phyloP scores from a whole-genome alignment of 2,888 invertebrate genomes.

The Creontiades dilutus region DNA sequence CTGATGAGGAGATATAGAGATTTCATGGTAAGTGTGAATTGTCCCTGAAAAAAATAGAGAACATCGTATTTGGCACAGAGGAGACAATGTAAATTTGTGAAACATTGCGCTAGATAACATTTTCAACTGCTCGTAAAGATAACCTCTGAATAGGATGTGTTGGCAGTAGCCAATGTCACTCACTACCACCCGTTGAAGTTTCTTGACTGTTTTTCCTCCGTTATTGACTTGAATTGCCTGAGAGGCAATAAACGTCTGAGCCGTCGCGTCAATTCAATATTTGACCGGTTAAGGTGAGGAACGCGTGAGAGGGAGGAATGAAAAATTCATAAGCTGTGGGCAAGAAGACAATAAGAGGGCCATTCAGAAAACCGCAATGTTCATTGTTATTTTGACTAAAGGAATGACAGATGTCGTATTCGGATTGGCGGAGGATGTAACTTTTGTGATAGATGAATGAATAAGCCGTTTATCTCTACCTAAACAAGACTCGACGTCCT shows the following conservation, averaged over 20 bases:
- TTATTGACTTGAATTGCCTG: background rate
- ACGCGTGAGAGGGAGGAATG: constrained; percentile 24
- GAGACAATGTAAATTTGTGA: too few species aligned
- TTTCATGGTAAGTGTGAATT: too few species aligned
- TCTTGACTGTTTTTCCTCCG: background rate
- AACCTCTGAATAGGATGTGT: background rate
- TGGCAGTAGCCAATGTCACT: background rate
- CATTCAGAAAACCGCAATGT: background rate
- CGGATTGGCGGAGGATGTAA: constrained; percentile 2
- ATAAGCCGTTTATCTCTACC: constrained; percentile 43
- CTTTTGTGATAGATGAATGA: constrained; percentile 43
- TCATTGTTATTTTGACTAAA: constrained; percentile 37
- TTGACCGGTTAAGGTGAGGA: constrained; percentile 10
- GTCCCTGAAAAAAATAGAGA: too few species aligned
- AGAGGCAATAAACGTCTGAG: constrained; percentile 34
- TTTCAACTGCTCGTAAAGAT: too few species aligned
- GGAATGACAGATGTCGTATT: constrained; percentile 20
- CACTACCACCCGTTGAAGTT: constrained; percentile 27
- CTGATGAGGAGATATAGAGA: too few species aligned
- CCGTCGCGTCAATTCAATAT: constrained; percentile 27
- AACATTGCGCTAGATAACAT: too few species aligned
- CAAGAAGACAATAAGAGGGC: constrained; percentile 48
- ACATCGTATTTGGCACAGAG: too few species aligned
- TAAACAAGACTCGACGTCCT: constrained; percentile 12
- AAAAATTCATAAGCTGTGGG: constrained; percentile 53